Conservation (phyloP, 2,888 invertebrate genomes). For the Trachelus iudaicus region DNA sequence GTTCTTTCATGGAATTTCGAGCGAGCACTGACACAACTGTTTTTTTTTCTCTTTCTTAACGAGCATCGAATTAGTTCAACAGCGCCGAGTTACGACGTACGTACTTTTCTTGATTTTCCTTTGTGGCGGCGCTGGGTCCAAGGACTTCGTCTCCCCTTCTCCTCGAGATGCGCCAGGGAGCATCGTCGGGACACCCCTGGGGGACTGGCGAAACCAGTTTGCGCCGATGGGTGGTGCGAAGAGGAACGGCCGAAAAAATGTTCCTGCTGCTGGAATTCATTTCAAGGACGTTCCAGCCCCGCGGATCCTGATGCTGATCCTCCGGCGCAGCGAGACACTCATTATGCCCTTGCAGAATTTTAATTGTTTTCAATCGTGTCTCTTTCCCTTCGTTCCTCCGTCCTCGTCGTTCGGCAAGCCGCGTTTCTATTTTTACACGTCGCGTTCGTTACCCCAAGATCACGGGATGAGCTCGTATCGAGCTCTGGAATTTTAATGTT, state of each 20-base stretch:
- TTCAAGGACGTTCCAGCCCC: not conserved
- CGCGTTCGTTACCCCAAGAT: conserved; percentile 12
- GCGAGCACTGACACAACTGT: no score
- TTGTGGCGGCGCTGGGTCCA: not conserved
- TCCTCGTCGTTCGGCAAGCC: not conserved
- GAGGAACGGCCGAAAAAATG: not conserved
- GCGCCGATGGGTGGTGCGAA: not conserved
- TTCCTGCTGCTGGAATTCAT: not conserved
- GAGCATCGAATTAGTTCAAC: no score
- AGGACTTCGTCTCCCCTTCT: not conserved
- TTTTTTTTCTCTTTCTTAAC: no score
- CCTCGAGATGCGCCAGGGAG: not conserved
- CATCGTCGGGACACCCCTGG: not conserved
- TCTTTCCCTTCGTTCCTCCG: not conserved
- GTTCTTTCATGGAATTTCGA: no score
- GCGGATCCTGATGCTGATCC: not conserved
- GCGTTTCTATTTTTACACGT: not conserved
- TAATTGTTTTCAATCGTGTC: not conserved
- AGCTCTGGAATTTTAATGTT: not conserved
- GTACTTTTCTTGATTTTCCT: conserved; percentile 10
- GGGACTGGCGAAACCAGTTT: not conserved
- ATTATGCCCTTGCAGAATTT: not conserved
- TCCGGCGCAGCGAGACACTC: not conserved
- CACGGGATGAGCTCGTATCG: conserved; percentile 7
- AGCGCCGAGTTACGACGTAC: conserved; percentile 7